Base-by-base conservation (phyloP, 2,888 invertebrate genomes). In the Glyphotaelius pellucidus region DNA sequence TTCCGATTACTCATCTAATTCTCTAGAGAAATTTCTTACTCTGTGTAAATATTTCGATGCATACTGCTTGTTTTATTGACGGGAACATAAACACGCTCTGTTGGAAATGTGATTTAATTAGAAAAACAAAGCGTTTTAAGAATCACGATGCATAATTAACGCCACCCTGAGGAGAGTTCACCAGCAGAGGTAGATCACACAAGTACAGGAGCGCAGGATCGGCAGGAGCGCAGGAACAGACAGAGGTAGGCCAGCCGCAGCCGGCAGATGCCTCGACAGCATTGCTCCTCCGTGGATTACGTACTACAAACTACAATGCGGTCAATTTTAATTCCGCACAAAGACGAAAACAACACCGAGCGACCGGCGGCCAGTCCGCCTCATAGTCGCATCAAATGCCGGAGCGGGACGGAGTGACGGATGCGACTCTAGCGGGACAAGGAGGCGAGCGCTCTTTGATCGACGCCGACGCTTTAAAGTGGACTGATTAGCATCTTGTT, bases 401-500 rank as follows among this genome's bases (percentile, higher is more conserved):
- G 15, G 84, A 84, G 91, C 5, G 85, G 90, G 86, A 89, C 35
- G 42, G 91, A 83, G 89, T 86, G 90, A 88, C 42, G 80, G 32
- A 15, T 47, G n/a, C 81, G 85, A 25, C 91, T 42, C 87, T 11
- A 14, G 86, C 30, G 81, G n/a, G 90, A 91, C 67, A 81, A 85
- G 85, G 93, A 92, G 38, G 89, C 42, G 42, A 30, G 89, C 25
- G 35, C n/a, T 91, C 92, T 93, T 93, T 93, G 93, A 93, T 92
- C 91, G 89, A 89, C 80, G 92, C 92, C 92, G 93, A 87, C 92
- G 32, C 88, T 92, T 90, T 93, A 92, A 93, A 93, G 84, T 92
- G 91, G 90, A 86, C 93, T 92, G 92, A 93, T 93, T 93, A 93
- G 92, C 93, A 93, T 93, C 93, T 92, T 93, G 93, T 93, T 93